Conservation (phyloP, 2,797 vertebrate genomes). For the Arctocebus calabarensis region DNA sequence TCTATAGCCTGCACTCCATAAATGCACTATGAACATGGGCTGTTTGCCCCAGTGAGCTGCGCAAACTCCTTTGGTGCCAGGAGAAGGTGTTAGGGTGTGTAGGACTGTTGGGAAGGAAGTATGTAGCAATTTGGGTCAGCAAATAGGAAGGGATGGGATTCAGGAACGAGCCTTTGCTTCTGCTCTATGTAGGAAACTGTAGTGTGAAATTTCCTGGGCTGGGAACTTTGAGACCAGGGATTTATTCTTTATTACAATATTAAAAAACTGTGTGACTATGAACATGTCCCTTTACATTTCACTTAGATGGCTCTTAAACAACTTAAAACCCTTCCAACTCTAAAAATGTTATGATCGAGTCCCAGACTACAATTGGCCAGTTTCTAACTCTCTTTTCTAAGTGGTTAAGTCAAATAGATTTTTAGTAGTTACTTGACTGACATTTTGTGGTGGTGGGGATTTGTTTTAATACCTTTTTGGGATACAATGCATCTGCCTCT, state of each 20-base stretch:
- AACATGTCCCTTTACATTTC: neutral
- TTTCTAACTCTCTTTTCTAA: conserved; percentile 43
- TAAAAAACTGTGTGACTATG: neutral
- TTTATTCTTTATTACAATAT: neutral
- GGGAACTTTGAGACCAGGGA: neutral
- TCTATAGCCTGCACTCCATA: neutral
- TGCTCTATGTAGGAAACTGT: neutral
- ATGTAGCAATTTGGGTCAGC: neutral
- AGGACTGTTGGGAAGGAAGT: neutral
- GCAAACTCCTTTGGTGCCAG: neutral
- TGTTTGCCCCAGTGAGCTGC: neutral
- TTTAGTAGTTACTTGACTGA: neutral
- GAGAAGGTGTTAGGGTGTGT: neutral
- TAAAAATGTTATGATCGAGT: neutral
- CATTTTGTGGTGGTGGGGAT: neutral
- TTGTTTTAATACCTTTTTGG: neutral
- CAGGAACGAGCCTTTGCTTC: neutral
- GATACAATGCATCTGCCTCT: neutral
- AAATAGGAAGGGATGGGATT: neutral
- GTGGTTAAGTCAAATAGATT: neutral
- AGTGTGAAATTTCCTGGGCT: neutral
- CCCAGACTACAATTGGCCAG: neutral
- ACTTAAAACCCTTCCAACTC: neutral
- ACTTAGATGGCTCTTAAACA: neutral
- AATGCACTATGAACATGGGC: neutral